Percentiles rank a stretch among this genome's conserved stretches.
Evolutionary conservation across 2,113 vertebrate genomes (phyloP).

Genomic region (Gopherus flavomarginatus): DNA sequence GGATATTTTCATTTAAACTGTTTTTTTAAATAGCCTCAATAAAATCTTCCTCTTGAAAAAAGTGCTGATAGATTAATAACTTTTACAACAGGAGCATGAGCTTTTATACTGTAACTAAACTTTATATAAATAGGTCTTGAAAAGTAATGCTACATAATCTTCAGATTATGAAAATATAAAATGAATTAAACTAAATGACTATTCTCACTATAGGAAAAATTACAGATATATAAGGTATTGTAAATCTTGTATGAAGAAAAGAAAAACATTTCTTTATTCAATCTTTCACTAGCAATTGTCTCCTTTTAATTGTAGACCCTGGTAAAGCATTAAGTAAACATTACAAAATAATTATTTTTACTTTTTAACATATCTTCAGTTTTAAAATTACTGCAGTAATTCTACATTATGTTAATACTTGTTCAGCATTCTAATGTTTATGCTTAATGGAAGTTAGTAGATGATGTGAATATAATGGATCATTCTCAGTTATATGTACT

Average conservation of each 20-base stretch:
- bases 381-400: conserved; percentile 41
- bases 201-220: not conserved
- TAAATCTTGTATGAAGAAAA: conserved; percentile 39
- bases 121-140: not conserved
- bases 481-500: conserved; percentile 74
- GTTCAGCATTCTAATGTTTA: conserved; percentile 41
- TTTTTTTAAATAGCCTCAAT: not conserved
- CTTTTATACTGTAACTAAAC: not conserved
- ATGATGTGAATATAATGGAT: conserved; percentile 73
- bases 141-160: not conserved
- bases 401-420: conserved; percentile 48
- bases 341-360: conserved; percentile 40
- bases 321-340: conserved; percentile 46
- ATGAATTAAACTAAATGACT: not conserved
- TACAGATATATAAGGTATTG: not conserved
- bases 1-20: not conserved
- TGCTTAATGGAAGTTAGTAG: conserved; percentile 68
- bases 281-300: conserved; percentile 28
- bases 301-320: conserved; percentile 35
- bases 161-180: not conserved
- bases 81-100: not conserved
- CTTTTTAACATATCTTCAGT: conserved; percentile 1
- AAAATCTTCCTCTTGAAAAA: not conserved
- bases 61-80: not conserved
- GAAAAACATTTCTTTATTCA: conserved; percentile 9